Evolutionary conservation across 2,113 vertebrate genomes (phyloP).

Genomic region (Hippoglossus stenolepis): DNA sequence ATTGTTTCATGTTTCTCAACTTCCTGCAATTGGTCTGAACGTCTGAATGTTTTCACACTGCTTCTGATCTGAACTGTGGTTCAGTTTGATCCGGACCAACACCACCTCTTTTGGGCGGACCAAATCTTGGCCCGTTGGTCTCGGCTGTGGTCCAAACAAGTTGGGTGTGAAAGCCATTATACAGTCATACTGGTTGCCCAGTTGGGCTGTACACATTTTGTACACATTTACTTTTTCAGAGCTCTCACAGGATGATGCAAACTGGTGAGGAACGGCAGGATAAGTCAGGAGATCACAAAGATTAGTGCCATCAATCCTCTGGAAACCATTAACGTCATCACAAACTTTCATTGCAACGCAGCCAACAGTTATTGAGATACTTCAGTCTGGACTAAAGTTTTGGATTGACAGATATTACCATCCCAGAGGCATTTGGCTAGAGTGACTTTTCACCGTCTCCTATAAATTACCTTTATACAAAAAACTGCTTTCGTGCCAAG

Average conservation of each 20-base stretch:
- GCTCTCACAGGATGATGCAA: not conserved
- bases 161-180: not conserved
- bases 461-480: not conserved
- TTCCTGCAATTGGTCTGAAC: too few relatives aligned
- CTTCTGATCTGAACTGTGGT: too few relatives aligned
- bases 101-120: too few relatives aligned
- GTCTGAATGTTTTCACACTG: too few relatives aligned
- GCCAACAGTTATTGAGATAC: not conserved
- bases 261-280: not conserved
- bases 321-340: not conserved
- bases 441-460: not conserved
- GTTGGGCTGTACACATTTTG: not conserved
- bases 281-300: not conserved
- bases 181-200: not conserved
- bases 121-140: too few relatives aligned
- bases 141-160: too few relatives aligned
- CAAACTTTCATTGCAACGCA: not conserved
- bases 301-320: not conserved
- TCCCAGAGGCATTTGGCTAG: not conserved
- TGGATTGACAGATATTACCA: not conserved
- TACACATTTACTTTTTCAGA: not conserved
- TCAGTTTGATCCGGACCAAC: too few relatives aligned
- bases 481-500: not conserved
- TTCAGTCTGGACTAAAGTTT: not conserved
- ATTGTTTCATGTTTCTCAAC: too few relatives aligned